Conservation (phyloP, 2,888 invertebrate genomes). For the Criorhina ranunculi region DNA sequence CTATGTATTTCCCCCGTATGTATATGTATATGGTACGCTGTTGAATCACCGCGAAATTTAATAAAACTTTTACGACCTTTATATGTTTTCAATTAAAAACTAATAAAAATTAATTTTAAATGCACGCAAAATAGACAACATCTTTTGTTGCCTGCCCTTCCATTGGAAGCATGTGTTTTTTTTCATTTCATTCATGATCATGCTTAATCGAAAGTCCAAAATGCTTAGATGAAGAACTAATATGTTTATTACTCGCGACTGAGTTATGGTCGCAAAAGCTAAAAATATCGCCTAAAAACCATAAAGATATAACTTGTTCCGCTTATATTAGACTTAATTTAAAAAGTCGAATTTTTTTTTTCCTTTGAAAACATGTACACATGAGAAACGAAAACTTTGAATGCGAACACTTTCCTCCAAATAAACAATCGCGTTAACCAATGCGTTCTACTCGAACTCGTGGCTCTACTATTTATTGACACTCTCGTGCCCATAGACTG, state of each 20-base stretch:
- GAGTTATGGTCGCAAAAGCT: conserved; percentile 61
- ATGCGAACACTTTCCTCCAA: conserved; percentile 57
- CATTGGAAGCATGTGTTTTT: conserved; percentile 34
- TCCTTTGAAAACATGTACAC: conserved; percentile 47
- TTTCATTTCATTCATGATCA: conserved; percentile 59
- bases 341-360: conserved; percentile 33
- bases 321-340: conserved; percentile 36
- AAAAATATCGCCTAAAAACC: conserved; percentile 69
- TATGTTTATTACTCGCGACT: conserved; percentile 57
- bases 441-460: not conserved
- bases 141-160: conserved; percentile 43
- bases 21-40: not conserved
- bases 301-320: conserved; percentile 57
- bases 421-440: conserved; percentile 60
- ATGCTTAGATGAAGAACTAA: conserved; percentile 16
- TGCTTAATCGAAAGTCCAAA: conserved; percentile 19
- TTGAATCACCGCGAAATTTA: conserved; percentile 11
- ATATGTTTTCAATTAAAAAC: conserved; percentile 44
- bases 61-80: conserved; percentile 18
- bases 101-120: conserved; percentile 28
- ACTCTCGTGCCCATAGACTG: conserved; percentile 28
- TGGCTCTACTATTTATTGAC: conserved; percentile 44
- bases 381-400: conserved; percentile 36
- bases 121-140: conserved; percentile 25
- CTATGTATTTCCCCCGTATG: not conserved